A percentile compares a stretch with the other conserved stretches of the same genome.
Evolutionary conservation across 2,888 invertebrate species (phyloP).

Genomic region (Ornithoptera alexandrae): DNA sequence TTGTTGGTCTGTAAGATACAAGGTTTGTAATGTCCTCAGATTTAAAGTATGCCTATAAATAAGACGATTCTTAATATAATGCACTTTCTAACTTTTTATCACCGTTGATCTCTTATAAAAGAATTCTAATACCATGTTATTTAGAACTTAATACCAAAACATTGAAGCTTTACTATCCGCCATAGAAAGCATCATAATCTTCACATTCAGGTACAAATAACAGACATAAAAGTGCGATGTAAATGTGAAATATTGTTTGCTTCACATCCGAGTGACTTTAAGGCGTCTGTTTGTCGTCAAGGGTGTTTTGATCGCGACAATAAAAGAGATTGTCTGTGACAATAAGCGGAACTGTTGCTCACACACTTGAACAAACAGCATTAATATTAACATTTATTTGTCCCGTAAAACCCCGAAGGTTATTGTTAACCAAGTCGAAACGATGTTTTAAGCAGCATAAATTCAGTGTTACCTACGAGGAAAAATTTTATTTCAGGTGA

Average conservation of each 20-base stretch:
- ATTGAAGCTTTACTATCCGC: no score
- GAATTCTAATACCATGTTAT: no score
- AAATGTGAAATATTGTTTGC: constrained; percentile 36
- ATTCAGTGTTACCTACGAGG: no score
- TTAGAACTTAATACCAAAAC: no score
- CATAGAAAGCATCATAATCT: background rate
- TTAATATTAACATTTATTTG: constrained; percentile 35
- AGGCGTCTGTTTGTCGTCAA: constrained; percentile 19
- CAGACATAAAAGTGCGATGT: constrained; percentile 8
- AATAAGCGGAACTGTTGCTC: constrained; percentile 29
- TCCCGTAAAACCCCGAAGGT: constrained; percentile 50
- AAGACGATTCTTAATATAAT: no score
- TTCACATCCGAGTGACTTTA: constrained; percentile 10
- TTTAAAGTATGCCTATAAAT: no score
- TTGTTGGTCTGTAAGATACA: no score
- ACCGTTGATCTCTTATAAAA: no score
- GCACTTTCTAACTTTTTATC: no score
- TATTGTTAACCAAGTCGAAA: constrained; percentile 38
- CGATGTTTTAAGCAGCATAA: constrained; percentile 28
- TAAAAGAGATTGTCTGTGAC: constrained; percentile 40
- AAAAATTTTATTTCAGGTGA: no score
- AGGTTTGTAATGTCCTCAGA: no score
- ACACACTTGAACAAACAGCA: constrained; percentile 51
- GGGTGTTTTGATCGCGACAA: constrained; percentile 29
- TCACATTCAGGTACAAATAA: background rate